Conservation (phyloP, 2,113 vertebrate genomes). For the Gopherus flavomarginatus region DNA sequence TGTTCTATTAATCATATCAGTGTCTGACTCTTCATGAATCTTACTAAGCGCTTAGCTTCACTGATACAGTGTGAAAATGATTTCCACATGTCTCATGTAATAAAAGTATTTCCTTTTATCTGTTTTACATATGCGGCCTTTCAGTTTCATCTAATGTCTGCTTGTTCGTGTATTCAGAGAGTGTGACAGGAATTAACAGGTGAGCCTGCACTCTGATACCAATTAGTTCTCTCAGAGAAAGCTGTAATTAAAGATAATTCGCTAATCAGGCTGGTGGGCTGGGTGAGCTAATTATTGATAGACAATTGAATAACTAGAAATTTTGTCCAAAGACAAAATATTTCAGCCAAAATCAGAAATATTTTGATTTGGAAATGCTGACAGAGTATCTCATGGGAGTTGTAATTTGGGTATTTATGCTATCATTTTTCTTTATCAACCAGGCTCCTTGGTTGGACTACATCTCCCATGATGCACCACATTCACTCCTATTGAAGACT, state of each 20-base stretch:
- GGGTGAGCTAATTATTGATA: background rate
- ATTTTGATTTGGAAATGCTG: too few species aligned
- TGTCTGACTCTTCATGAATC: rapidly evolving
- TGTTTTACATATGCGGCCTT: rapidly evolving
- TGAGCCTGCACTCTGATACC: background rate
- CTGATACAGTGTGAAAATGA: rapidly evolving
- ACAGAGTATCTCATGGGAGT: too few species aligned
- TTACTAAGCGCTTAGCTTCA: rapidly evolving
- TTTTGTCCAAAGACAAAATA: too few species aligned
- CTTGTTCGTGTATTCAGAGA: background rate
- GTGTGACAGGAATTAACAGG: background rate
- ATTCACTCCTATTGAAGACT: too few species aligned
- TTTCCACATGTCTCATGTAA: background rate
- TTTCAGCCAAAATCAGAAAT: too few species aligned
- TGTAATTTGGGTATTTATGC: too few species aligned
- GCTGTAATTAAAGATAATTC: background rate
- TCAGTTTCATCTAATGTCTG: background rate
- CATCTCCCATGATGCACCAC: too few species aligned
- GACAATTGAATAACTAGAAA: too few species aligned
- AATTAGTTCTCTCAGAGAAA: background rate
- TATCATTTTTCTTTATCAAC: too few species aligned
- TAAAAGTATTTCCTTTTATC: background rate
- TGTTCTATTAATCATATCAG: rapidly evolving
- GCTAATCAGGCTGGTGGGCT: background rate
- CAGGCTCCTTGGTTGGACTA: too few species aligned